These are phyloP conservation scores for Carabus problematicus DNA, from an alignment of 2,888 invertebrate species.

Conservation along the genomic window DNA sequence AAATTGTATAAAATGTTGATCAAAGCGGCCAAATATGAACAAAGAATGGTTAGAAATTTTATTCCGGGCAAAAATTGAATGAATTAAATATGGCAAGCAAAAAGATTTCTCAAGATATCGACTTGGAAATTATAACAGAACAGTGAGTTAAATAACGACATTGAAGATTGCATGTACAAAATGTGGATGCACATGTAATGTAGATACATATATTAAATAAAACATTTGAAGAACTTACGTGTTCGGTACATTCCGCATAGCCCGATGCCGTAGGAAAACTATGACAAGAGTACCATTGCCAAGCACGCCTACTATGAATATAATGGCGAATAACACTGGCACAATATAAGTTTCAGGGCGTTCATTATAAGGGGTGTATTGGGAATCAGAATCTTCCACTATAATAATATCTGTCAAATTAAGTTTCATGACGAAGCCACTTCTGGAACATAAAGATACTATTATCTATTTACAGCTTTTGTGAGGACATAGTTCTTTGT, in stretches of 20 bases:
- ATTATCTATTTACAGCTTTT: too few species aligned
- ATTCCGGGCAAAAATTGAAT: too few species aligned
- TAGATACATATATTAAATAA: too few species aligned
- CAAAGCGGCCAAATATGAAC: too few species aligned
- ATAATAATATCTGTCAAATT: constrained; percentile 13
- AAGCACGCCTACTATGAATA: constrained; percentile 1
- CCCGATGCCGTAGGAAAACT: background rate
- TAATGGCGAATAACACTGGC: background rate
- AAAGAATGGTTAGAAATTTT: too few species aligned
- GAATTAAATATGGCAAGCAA: too few species aligned
- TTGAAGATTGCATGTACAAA: background rate
- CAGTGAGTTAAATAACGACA: background rate
- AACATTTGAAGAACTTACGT: too few species aligned
- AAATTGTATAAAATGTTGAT: too few species aligned
- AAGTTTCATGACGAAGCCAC: background rate
- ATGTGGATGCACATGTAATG: background rate
- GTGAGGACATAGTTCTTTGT: too few species aligned
- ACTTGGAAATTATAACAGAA: background rate
- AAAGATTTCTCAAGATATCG: too few species aligned
- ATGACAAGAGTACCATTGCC: background rate
- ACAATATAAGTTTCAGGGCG: background rate
- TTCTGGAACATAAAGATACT: too few species aligned
- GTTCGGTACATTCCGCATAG: background rate
- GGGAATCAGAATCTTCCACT: too few species aligned
- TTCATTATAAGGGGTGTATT: background rate